Evolutionary conservation across 2,888 invertebrate species (phyloP), one percentile per base, ranked within the genome.

Genomic region (Dryomyza anilis): DNA sequence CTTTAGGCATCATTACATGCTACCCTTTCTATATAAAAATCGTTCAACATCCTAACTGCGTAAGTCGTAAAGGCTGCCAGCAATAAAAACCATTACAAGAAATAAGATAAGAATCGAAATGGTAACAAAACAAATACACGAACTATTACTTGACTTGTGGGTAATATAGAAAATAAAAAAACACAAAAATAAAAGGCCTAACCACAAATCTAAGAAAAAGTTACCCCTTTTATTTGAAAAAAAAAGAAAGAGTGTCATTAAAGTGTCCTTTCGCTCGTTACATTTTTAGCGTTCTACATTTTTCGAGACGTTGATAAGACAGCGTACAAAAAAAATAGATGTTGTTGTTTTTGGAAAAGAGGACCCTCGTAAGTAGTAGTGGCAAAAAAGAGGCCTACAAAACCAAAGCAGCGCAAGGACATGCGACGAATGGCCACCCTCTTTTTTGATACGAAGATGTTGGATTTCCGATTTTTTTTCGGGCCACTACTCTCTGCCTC

Each of bases 211-310:
- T 16, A 16, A 10, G 12, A 53, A 53, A 33, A 33, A 30, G 21
- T 19, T 29, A 55, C 53, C 19, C 19, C 8, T 19, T 27, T 25
- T 25, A 16, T n/a, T 19, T 7, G 29, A 27, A 46, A 21, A n/a
- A 19, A 39, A 14, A 36, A 39, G 21, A 39, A 10, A 12, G 27
- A 55, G 55, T 55, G 58, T 60, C 48, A 23, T 60, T 48, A 48
- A 48, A 48, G 59, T 60, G 59, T 60, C 43, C 33, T 60, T 48
- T 27, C 48, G 59, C 59, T 48, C 59, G 59, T 60, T 60, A 48
- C 33, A 16, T 59, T 46, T 59, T 59, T 4, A 48, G 25, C 23
- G 23, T 33, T 60, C 14, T 16, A 14, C 10, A 29, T 43, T 57
- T 39, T 57, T 25, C 25, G 14, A 19, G 2, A 36, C n/a, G n/a